A percentile compares a stretch with the other conserved stretches of the same genome.
These are phyloP conservation scores for Chrysocyon brachyurus DNA, from an alignment of 2,797 vertebrate species.

Conservation along the genomic window DNA sequence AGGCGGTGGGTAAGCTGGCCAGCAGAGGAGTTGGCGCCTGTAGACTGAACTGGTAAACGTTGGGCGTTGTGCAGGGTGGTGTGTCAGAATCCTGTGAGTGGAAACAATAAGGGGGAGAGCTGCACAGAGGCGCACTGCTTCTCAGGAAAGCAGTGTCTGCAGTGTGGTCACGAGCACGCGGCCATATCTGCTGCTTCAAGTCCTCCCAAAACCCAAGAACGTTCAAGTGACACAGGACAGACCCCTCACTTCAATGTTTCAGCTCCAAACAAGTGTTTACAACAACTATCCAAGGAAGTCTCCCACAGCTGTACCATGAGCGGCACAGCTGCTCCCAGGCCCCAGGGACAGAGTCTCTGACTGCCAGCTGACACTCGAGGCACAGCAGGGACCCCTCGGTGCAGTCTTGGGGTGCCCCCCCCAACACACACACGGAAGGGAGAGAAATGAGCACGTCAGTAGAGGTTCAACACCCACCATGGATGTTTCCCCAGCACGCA, in stretches of 20 bases:
- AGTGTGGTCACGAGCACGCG: background rate
- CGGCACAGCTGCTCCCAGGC: background rate
- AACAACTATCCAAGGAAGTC: background rate
- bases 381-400: accelerated
- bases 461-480: accelerated
- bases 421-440: accelerated
- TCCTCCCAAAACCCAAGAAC: background rate
- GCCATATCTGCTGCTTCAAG: accelerated
- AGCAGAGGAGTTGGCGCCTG: constrained; percentile 91
- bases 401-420: accelerated
- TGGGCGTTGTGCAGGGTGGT: constrained; percentile 91
- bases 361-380: accelerated
- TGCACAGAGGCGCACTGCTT: constrained; percentile 62
- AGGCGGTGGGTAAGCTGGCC: constrained; percentile 90
- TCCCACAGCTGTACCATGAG: accelerated
- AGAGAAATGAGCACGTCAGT: accelerated
- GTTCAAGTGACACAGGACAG: background rate
- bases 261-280: background rate
- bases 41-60: constrained; percentile 92
- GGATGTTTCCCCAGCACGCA: constrained; percentile 72
- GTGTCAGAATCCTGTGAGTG: constrained; percentile 96
- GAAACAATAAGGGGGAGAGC: constrained; percentile 81
- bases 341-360: too few relatives aligned
- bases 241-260: background rate
- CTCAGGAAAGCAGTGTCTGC: background rate